Conservation (phyloP, 2,797 vertebrate genomes). For the Morus bassanus region DNA sequence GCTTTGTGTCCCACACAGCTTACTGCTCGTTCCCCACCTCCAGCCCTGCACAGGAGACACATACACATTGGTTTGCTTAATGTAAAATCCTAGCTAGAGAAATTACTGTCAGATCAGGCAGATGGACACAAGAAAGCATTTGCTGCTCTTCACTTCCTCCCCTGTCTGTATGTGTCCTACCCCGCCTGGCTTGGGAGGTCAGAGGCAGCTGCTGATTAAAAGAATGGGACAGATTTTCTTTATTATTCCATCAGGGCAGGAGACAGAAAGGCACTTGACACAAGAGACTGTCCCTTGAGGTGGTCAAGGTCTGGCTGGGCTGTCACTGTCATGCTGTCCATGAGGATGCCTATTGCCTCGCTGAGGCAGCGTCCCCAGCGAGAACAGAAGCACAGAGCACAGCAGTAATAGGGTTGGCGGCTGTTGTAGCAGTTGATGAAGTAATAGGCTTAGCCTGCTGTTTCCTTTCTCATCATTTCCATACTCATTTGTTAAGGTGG, state of each 20-base stretch:
- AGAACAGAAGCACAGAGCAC: neutral
- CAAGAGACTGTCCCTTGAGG: constrained; percentile 11
- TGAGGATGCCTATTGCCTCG: neutral
- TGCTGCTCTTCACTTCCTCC: neutral
- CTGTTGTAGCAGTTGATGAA: neutral
- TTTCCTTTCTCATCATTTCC: constrained; percentile 10
- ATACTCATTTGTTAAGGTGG: neutral
- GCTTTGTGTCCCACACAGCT: neutral
- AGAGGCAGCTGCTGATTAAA: constrained; percentile 38
- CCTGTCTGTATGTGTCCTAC: neutral
- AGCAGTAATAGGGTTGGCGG: neutral
- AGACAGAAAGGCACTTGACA: constrained; percentile 29
- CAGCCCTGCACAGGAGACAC: neutral
- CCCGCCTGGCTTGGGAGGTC: neutral
- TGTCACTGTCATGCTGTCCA: neutral
- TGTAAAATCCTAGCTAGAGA: neutral
- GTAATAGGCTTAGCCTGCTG: neutral
- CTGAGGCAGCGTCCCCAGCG: neutral
- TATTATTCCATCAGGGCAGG: constrained; percentile 25
- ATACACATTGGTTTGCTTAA: neutral
- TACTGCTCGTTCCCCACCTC: neutral
- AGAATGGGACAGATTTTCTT: constrained; percentile 26
- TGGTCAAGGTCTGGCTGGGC: neutral
- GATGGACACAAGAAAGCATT: neutral
- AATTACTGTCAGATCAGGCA: neutral